A percentile compares a stretch with the other conserved stretches of the same genome.
Conservation (phyloP, 2,797 vertebrate species). For the Eptatretus atami region DNA sequence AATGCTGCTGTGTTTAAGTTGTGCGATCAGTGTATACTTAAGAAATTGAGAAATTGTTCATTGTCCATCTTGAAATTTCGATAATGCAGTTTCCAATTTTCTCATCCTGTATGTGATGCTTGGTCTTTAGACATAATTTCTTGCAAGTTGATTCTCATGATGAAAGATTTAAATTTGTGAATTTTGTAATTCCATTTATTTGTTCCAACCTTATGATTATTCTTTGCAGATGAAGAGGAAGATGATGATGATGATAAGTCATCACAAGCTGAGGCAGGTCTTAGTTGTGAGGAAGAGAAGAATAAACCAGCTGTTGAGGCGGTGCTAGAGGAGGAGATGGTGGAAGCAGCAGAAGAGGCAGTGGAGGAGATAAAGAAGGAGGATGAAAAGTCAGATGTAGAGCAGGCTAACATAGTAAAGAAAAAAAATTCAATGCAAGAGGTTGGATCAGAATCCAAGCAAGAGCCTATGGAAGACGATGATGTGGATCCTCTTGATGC, state of each 20-base stretch:
- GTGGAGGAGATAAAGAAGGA: conserved; percentile 16
- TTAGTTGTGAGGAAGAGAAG: not conserved
- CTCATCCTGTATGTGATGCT: too few relatives aligned
- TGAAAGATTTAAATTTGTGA: not conserved
- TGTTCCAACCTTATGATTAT: not conserved
- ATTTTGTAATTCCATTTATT: not conserved
- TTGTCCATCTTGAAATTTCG: too few relatives aligned
- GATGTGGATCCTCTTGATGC: conserved; percentile 78
- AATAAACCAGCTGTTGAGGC: not conserved
- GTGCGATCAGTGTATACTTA: too few relatives aligned
- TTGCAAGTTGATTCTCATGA: too few relatives aligned
- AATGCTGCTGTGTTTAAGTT: too few relatives aligned
- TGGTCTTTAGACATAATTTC: too few relatives aligned
- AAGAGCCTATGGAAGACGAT: conserved; percentile 33
- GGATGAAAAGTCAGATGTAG: conserved; percentile 11
- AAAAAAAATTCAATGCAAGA: conserved; percentile 10
- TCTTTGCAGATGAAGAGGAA: not conserved
- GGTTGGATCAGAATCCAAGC: conserved; percentile 24
- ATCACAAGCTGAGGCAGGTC: not conserved
- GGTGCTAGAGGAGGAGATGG: not conserved
- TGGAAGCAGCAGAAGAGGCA: conserved; percentile 31
- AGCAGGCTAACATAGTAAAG: not conserved
- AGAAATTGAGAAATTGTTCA: too few relatives aligned
- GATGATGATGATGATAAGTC: not conserved
- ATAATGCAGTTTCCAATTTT: too few relatives aligned